Conservation (phyloP, 35 echinoderm and acorn worm genomes). For the Acanthaster planci region DNA sequence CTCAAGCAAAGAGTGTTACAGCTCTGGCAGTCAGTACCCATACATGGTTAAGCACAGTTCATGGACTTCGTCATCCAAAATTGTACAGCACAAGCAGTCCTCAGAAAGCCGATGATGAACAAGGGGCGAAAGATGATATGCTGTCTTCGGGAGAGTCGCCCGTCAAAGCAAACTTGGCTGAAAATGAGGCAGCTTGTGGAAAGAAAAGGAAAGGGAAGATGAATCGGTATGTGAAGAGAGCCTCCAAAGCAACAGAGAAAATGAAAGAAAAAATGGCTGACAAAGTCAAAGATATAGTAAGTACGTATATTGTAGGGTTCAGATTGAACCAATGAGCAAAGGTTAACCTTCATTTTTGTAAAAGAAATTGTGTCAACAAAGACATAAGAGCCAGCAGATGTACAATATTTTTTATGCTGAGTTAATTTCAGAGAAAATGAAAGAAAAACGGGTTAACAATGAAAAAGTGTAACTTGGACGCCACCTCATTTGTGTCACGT, state of each 20-base stretch:
- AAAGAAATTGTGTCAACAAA: too few species aligned
- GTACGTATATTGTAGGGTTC: too few species aligned
- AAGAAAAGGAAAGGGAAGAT: background rate
- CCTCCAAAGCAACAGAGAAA: slow-evolving; percentile 34
- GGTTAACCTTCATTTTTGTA: too few species aligned
- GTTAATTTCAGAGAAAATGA: too few species aligned
- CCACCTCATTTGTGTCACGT: too few species aligned
- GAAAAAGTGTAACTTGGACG: too few species aligned
- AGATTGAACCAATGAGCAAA: too few species aligned
- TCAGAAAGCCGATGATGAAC: background rate
- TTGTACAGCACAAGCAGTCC: background rate
- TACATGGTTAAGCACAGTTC: background rate
- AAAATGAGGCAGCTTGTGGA: background rate
- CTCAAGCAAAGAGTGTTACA: too few species aligned
- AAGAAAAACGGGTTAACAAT: too few species aligned
- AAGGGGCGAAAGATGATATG: background rate
- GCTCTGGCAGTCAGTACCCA: too few species aligned
- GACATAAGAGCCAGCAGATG: too few species aligned
- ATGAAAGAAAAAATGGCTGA: slow-evolving; percentile 57
- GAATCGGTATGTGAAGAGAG: slow-evolving; percentile 39
- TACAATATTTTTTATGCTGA: too few species aligned
- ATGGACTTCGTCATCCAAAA: background rate
- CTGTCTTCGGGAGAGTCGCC: background rate
- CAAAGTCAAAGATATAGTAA: slow-evolving; percentile 71
- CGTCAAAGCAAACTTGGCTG: background rate